Conservation (phyloP, 2,113 vertebrate genomes). For the Apteryx owenii region DNA sequence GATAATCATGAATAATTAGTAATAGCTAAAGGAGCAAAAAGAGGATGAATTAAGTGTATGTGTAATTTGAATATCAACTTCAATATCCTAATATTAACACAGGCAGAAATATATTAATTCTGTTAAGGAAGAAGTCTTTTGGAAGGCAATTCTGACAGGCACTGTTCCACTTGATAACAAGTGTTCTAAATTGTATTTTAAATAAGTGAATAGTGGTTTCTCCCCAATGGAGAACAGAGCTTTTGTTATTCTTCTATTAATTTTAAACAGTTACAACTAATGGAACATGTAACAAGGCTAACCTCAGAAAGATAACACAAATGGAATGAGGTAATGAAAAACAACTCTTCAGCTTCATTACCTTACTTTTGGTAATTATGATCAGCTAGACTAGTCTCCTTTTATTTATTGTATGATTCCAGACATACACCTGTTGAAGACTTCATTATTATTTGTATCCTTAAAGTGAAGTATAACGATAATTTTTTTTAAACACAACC, state of each 20-base stretch:
- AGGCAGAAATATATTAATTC: background rate
- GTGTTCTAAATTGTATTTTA: background rate
- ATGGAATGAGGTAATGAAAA: conserved; percentile 15
- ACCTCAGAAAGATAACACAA: conserved; percentile 4
- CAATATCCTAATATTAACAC: background rate
- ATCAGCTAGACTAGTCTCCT: background rate
- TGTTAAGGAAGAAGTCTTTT: background rate
- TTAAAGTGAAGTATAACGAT: background rate
- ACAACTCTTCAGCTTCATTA: conserved; percentile 22
- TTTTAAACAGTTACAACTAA: conserved; percentile 28
- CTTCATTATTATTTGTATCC: background rate
- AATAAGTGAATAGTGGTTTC: background rate
- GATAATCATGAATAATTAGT: background rate
- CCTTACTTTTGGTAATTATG: conserved; percentile 19
- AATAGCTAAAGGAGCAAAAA: background rate
- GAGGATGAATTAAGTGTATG: background rate
- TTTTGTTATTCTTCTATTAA: conserved; percentile 18
- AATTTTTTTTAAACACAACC: background rate
- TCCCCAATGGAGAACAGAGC: background rate
- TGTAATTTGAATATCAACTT: background rate
- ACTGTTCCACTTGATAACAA: background rate
- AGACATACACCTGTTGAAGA: background rate
- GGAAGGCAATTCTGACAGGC: background rate
- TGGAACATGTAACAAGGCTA: background rate
- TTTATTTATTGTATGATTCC: background rate